Conservation (phyloP, 2,888 invertebrate species). For the Drosophila sordidula region DNA sequence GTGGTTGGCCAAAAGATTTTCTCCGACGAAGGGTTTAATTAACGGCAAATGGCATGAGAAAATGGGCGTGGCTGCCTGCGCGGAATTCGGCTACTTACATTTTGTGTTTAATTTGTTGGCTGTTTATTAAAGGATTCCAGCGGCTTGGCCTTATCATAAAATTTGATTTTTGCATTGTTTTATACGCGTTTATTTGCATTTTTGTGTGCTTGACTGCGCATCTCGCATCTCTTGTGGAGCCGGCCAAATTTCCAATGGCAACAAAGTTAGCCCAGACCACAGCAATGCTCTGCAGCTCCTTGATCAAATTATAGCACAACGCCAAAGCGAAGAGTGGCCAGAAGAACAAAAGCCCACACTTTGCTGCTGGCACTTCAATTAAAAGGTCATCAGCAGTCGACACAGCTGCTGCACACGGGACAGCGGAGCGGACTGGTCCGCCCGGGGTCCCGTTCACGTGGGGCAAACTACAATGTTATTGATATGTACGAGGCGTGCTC, state of each 20-base stretch:
- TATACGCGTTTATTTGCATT: constrained; percentile 78
- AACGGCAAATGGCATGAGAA: constrained; percentile 65
- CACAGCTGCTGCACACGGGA: constrained; percentile 69
- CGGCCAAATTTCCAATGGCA: constrained; percentile 10
- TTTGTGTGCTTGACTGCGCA: constrained; percentile 61
- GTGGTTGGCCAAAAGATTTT: constrained; percentile 63
- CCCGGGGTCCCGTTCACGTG: constrained; percentile 32
- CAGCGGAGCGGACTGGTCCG: neutral
- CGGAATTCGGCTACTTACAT: constrained; percentile 64
- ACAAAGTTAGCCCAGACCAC: constrained; percentile 22
- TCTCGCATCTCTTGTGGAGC: neutral
- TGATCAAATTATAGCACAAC: constrained; percentile 41
- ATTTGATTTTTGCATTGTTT: constrained; percentile 79
- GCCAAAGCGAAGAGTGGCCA: neutral
- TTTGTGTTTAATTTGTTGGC: constrained; percentile 50
- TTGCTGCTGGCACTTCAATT: constrained; percentile 74
- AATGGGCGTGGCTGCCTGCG: constrained; percentile 28
- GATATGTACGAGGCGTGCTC: constrained; percentile 76
- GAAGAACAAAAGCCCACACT: constrained; percentile 22
- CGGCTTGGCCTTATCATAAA: constrained; percentile 73
- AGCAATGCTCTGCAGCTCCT: constrained; percentile 18
- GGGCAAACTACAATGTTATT: constrained; percentile 66
- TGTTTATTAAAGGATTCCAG: constrained; percentile 77
- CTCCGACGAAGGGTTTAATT: constrained; percentile 79
- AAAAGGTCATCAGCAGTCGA: constrained; percentile 82